Evolutionary conservation across 2,113 vertebrate species (phyloP), one percentile per base, ranked within the genome.

Genomic region (Grantiella picta): DNA sequence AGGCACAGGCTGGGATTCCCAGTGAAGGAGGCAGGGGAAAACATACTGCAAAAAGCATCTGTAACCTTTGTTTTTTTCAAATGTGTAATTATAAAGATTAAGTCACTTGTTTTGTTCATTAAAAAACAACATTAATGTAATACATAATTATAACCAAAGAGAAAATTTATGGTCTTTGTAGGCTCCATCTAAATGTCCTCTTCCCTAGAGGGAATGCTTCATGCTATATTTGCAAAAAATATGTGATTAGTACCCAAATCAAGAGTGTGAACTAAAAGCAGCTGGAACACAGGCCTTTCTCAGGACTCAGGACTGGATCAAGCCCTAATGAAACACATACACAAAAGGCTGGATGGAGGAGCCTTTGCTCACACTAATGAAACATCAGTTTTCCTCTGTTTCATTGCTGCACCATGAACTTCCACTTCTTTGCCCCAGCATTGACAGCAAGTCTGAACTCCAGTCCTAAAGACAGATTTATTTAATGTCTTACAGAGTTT

Each of bases 1-100:
- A 90, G 91, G 91, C 92, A 73, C 82, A 78, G 4, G 20, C 61
- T 86, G 80, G 94, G 93, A 71, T 92, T 95, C 94, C 81, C 77
- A 61, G 53, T 38, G 83, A 44, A 68, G 73, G n/a, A 64, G 49
- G 38, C 53, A 44, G 31, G 19, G 79, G 52, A 91, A 71, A 71
- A 21, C 36, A 40, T 2, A 4, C 70, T 86, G 54, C 85, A 86
- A 65, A 96, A 86, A 52, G 56, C 54, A 35, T 38, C 35, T 86
- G 10, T 15, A 75, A 16, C 50, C 27, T 40, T 54, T 54, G 20
- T 66, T 71, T 44, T 53, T 40, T 73, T 2, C 19, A 69, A 80
- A 87, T 52, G 38, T 86, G 22, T 79, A 82, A 91, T 95, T 92
- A 82, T 18, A 76, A 95, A 79, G 63, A 91, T 63, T 49, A 79